Base-by-base conservation (phyloP, 2,113 vertebrate genomes). In the Scopus umbretta region DNA sequence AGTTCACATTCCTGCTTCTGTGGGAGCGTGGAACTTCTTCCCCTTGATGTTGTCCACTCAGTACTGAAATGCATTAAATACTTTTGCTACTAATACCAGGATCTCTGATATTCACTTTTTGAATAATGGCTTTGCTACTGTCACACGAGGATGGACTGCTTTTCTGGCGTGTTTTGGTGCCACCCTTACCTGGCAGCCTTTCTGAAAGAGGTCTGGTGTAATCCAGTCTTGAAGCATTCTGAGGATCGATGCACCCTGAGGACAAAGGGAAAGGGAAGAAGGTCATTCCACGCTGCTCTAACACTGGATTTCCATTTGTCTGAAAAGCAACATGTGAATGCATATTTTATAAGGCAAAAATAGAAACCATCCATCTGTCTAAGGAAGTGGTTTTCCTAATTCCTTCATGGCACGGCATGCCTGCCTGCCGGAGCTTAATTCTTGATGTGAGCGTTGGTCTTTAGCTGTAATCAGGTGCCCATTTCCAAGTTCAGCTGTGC, bases 181-280 rank as follows among this genome's bases (percentile, higher is more conserved):
- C 40, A 45, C 6, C 7, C 91, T 96, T 97, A 99, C 99, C 97
- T 97, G 98, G 91, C 99, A 99, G 73, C 99, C 99, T 50, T 98
- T 92, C 95, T 97, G 98, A 96, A 99, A 99, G 18, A 21, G 11
- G 0, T 98, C 98, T 91, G 97, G 98, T 29, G 98, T 98, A 88
- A 99, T 98, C 98, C 98, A 99, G 86, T 98, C 98, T 97, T 87
- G 98, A 94, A 99, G 83, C 99, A 99, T 99, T 92, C 99, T 98
- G 71, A 99, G 98, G 92, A 99, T 97, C 1, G 99, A 99, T 8
- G 99, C 98, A 73, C 99, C 99, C 99, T 99, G 86, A 36, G 65
- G 55, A 94, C 30, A 85, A 74, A 94, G 40, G 27, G 20, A 95
- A 88, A 89, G 34, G 26, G 30, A 20, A 80, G n/a, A 94, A 86